A percentile compares a stretch with the other conserved stretches of the same genome.
Evolutionary conservation across 2,797 vertebrate genomes (phyloP).

Genomic region (Neosilurus mollespiculum): DNA sequence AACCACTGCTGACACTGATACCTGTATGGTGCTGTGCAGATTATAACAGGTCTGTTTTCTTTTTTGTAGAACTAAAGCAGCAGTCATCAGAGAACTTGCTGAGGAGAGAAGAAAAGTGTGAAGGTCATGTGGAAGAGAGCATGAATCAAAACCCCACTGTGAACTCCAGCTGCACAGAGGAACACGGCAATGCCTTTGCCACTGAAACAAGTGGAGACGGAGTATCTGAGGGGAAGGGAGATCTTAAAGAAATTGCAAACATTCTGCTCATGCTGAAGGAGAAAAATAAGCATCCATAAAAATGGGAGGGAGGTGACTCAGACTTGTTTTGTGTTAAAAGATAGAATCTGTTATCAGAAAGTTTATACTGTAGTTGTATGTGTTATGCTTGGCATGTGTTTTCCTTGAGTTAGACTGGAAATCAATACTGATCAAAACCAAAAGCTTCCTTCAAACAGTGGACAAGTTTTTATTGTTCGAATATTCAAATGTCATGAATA

Average conservation of each 20-base stretch:
- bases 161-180: slow-evolving; percentile 41
- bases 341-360: slow-evolving; percentile 29
- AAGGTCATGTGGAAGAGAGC: slow-evolving; percentile 39
- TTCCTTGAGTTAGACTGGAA: background rate
- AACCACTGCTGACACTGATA: too few relatives aligned
- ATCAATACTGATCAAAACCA: slow-evolving; percentile 9
- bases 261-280: slow-evolving; percentile 68
- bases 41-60: slow-evolving; percentile 3
- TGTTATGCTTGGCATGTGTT: background rate
- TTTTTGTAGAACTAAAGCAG: slow-evolving; percentile 24
- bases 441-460: slow-evolving; percentile 31
- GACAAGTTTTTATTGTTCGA: slow-evolving; percentile 64
- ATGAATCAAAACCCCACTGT: slow-evolving; percentile 40
- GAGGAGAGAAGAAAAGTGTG: slow-evolving; percentile 41
- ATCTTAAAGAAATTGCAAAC: slow-evolving; percentile 64
- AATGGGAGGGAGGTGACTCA: background rate
- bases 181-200: slow-evolving; percentile 9
- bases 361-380: background rate
- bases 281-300: slow-evolving; percentile 42
- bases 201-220: slow-evolving; percentile 40
- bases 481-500: slow-evolving; percentile 76
- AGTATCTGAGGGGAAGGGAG: slow-evolving; percentile 57
- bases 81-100: slow-evolving; percentile 21
- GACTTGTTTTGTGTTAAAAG: slow-evolving; percentile 12
- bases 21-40: background rate